These are phyloP conservation scores for Hirtodrosophila histrioides DNA, from an alignment of 2,888 invertebrate species.

Conservation along the genomic window DNA sequence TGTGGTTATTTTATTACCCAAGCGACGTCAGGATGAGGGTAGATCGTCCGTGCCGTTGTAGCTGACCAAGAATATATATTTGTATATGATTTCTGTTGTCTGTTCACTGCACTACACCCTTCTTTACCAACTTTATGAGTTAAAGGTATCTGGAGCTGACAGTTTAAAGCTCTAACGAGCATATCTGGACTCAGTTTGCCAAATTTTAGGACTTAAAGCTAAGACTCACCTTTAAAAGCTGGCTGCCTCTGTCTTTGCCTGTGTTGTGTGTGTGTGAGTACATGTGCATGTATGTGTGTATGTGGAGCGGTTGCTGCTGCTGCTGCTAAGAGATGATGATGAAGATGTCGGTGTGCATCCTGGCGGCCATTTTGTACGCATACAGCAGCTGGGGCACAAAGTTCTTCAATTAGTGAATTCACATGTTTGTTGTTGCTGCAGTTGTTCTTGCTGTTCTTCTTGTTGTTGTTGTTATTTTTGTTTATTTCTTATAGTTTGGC, in stretches of 20 bases:
- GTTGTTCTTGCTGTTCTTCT: conserved; percentile 17
- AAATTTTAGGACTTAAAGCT: conserved; percentile 32
- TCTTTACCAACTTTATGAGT: too few relatives aligned
- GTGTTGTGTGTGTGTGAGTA: conserved; percentile 28
- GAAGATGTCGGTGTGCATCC: conserved; percentile 57
- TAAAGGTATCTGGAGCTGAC: too few relatives aligned
- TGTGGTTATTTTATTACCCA: too few relatives aligned
- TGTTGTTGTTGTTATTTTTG: conserved; percentile 20
- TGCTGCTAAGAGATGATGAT: conserved; percentile 46
- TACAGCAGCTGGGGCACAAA: conserved; percentile 51
- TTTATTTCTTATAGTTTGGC: conserved; percentile 8
- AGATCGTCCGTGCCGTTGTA: too few relatives aligned
- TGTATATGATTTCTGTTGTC: too few relatives aligned
- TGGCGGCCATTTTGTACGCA: conserved; percentile 72
- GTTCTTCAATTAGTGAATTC: conserved; percentile 40
- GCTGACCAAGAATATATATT: too few relatives aligned
- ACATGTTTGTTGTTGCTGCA: conserved; percentile 49
- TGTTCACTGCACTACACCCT: too few relatives aligned
- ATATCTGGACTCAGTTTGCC: conserved; percentile 6
- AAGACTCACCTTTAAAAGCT: conserved; percentile 67
- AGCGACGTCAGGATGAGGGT: too few relatives aligned
- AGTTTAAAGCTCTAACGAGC: conserved; percentile 4
- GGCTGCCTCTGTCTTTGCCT: conserved; percentile 26
- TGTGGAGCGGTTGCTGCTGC: conserved; percentile 34
- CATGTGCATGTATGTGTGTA: conserved; percentile 27